Evolutionary conservation across 2,888 invertebrate species (phyloP).

Genomic region (Polietes domitor): DNA sequence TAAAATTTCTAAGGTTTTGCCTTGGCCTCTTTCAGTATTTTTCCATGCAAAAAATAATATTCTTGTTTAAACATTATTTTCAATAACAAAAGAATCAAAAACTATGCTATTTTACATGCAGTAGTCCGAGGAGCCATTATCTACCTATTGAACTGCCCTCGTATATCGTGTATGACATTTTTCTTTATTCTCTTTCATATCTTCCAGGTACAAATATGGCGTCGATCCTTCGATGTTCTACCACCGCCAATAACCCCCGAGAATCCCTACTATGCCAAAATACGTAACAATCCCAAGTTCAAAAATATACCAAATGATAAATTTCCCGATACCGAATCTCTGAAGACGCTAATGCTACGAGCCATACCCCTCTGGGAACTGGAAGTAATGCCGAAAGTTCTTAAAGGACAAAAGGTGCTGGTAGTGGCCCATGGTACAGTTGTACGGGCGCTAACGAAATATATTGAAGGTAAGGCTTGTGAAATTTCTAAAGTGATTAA

Average conservation of each 20-base stretch:
- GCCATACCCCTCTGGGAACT: slow-evolving; percentile 94
- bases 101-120: no score
- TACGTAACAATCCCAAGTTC: slow-evolving; percentile 89
- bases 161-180: no score
- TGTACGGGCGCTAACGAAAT: slow-evolving; percentile 91
- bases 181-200: no score
- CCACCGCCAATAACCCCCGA: slow-evolving; percentile 90
- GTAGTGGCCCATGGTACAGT: slow-evolving; percentile 94
- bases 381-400: slow-evolving; percentile 86
- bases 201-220: slow-evolving; percentile 89
- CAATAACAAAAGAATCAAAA: no score
- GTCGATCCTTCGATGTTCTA: slow-evolving; percentile 90
- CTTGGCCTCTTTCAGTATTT: no score
- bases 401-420: slow-evolving; percentile 88
- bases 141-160: no score
- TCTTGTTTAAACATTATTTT: no score
- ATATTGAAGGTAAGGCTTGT: slow-evolving; percentile 86
- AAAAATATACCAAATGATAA: slow-evolving; percentile 86
- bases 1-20: no score
- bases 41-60: no score
- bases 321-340: slow-evolving; percentile 91
- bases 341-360: slow-evolving; percentile 90
- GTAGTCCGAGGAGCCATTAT: no score
- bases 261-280: slow-evolving; percentile 88
- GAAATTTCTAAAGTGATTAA: no score